Conservation (phyloP, 2,797 vertebrate species). For the Petrocephalus sullivani region DNA sequence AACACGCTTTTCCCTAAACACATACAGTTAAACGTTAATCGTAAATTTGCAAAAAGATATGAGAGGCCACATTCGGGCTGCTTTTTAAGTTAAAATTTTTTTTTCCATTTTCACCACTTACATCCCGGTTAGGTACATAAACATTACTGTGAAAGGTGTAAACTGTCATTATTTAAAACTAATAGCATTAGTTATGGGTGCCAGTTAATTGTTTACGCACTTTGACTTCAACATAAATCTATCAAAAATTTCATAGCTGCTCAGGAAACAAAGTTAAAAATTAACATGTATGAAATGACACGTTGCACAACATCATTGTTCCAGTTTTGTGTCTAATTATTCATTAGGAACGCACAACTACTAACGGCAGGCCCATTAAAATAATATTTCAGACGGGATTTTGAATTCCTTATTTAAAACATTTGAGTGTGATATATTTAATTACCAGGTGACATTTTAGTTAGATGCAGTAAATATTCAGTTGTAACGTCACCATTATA, state of each 20-base stretch:
- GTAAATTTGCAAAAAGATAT: neutral
- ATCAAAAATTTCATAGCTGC: neutral
- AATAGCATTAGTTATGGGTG: neutral
- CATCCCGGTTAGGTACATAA: neutral
- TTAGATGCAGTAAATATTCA: conserved; percentile 41
- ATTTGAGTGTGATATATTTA: conserved; percentile 47
- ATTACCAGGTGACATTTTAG: conserved; percentile 52
- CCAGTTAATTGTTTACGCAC: neutral
- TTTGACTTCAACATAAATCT: conserved; percentile 17
- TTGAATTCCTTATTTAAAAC: conserved; percentile 57
- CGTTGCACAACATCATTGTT: conserved; percentile 9
- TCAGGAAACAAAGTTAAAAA: neutral
- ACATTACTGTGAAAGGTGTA: neutral
- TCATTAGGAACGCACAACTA: conserved; percentile 55
- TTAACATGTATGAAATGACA: neutral
- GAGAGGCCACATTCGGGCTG: neutral
- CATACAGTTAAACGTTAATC: neutral
- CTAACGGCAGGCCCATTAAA: neutral
- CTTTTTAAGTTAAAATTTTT: neutral
- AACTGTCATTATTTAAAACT: conserved; percentile 13
- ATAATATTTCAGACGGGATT: conserved; percentile 40
- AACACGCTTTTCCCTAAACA: neutral
- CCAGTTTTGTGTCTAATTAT: conserved; percentile 30
- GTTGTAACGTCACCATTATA: conserved; percentile 26
- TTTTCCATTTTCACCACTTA: neutral